Base-by-base conservation (phyloP, 2,888 invertebrate genomes). In the Tiphia femorata region DNA sequence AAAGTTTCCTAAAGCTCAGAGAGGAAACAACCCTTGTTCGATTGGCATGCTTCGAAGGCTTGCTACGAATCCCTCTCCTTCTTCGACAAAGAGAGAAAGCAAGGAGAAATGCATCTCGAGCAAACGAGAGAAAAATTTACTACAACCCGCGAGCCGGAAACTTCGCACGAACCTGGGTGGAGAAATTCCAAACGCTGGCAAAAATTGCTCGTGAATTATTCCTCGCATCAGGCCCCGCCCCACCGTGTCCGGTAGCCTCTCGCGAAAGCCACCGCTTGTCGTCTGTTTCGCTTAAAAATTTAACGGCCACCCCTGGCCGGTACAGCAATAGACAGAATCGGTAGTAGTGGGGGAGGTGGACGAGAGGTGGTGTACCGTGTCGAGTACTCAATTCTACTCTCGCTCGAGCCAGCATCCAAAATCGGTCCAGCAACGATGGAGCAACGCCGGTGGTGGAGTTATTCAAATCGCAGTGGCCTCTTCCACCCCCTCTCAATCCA, bases 381-480 rank as follows among this genome's bases (percentile, higher is more conserved):
- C 29, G 41, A n/a, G 52, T 49, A 58, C 33, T 14, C 53, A 16
- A 43, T 35, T 30, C 17, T 33, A 25, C 58, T 42, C 49, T 52
- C 48, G 40, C 49, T 52, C 52, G 44, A 44, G n/a, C 47, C 17
- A 3, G 20, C 19, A 25, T 46, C 19, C 46, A 19, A 19, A 21
- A 33, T 27, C 23, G 29, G 17, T 23, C n/a, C 30, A 25, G 23
- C 33, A 17, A 25, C 42, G 37, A 7, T 47, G 21, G n/a, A n/a
- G 44, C 44, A 17, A 12, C 38, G 8, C 14, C 14, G 8, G 12
- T 16, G 44, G 44, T 37, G 49, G 30, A 60, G 53, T 51, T 58
- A 64, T 64, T 58, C 58, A 57, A 64, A 64, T 60, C 50, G 49
- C 29, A 30, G 16, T 29, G n/a, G 49, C 29, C 25, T 17, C 17